These are phyloP conservation scores for Adelphocoris suturalis DNA, from an alignment of 2,888 invertebrate species.

Conservation along the genomic window DNA sequence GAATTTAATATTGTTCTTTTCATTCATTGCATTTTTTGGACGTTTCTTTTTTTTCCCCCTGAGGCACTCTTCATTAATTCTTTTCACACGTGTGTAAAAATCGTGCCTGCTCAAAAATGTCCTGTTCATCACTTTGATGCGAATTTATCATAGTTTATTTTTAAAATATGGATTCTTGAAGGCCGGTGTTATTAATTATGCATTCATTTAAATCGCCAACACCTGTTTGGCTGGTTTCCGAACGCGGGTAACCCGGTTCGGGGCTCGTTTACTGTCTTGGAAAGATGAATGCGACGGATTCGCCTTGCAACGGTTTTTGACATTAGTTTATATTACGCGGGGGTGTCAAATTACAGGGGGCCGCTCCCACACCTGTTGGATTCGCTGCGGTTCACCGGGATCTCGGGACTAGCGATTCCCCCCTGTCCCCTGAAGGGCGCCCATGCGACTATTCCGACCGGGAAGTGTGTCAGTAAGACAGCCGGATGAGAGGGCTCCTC, in stretches of 20 bases:
- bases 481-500: neutral
- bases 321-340: neutral
- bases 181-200: neutral
- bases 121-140: too few relatives aligned
- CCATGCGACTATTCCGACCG: neutral
- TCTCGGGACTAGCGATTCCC: neutral
- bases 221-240: slow-evolving; percentile 4
- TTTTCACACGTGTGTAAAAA: too few relatives aligned
- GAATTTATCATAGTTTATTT: too few relatives aligned
- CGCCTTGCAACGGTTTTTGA: neutral
- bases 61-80: too few relatives aligned
- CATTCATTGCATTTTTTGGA: too few relatives aligned
- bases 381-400: slow-evolving; percentile 8
- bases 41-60: too few relatives aligned
- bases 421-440: slow-evolving; percentile 1
- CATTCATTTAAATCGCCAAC: neutral
- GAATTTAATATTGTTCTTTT: too few relatives aligned
- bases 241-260: neutral
- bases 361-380: slow-evolving; percentile 4
- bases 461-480: slow-evolving; percentile 52
- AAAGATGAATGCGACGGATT: neutral
- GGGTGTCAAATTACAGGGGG: slow-evolving; percentile 21
- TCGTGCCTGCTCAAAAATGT: too few relatives aligned
- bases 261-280: neutral
- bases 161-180: too few relatives aligned